These are phyloP conservation scores for Vanessa cardui DNA, from an alignment of 2,888 invertebrate genomes.

Conservation along the genomic window DNA sequence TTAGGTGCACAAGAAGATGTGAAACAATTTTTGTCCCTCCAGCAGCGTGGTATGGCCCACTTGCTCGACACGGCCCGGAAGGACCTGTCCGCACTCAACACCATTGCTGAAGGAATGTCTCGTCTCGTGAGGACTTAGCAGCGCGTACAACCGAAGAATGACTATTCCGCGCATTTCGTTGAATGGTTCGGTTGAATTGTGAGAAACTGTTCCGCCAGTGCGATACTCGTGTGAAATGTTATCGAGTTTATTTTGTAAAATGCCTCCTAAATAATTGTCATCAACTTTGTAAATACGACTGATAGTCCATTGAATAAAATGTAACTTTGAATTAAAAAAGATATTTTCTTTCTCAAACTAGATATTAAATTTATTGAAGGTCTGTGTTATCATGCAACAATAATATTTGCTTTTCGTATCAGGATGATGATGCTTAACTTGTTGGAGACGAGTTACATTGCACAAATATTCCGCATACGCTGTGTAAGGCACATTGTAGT, in stretches of 20 bases:
- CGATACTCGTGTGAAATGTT: neutral
- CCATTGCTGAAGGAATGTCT: constrained; percentile 90
- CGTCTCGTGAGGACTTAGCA: constrained; percentile 75
- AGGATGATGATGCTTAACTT: neutral
- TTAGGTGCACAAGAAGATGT: constrained; percentile 86
- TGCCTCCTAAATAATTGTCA: neutral
- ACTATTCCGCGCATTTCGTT: constrained; percentile 26
- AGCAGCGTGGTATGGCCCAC: constrained; percentile 94
- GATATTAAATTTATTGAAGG: neutral
- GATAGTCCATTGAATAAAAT: neutral
- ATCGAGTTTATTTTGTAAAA: constrained; percentile 3
- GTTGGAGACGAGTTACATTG: neutral
- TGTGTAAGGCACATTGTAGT: constrained; percentile 11
- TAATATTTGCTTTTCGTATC: neutral
- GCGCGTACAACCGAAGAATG: neutral
- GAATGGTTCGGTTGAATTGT: constrained; percentile 27
- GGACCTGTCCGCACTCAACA: constrained; percentile 89
- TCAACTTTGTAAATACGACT: neutral
- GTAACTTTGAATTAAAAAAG: neutral
- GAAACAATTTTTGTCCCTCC: constrained; percentile 90
- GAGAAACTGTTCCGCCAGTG: constrained; percentile 3
- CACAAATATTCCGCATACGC: neutral
- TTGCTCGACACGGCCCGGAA: constrained; percentile 91
- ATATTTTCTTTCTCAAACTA: neutral
- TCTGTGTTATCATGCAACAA: neutral